phyloP scores from a whole-genome alignment of 2,888 invertebrate genomes.

The Sipha maydis region DNA sequence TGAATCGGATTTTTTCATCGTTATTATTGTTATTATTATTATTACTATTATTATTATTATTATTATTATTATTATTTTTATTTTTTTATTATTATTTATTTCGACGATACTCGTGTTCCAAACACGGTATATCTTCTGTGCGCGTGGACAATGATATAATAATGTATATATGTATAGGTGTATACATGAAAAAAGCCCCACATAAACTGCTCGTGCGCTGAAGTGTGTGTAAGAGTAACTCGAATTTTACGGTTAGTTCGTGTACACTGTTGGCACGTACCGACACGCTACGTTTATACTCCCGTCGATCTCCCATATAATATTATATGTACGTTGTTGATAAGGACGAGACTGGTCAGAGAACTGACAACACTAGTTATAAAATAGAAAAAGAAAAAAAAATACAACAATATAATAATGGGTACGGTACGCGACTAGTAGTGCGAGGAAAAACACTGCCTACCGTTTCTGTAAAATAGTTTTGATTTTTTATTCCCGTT shows the following conservation, averaged over 20 bases:
- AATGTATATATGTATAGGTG: not conserved
- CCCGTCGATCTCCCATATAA: conserved; percentile 42
- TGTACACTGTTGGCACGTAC: conserved; percentile 62
- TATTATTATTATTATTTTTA: conserved; percentile 13
- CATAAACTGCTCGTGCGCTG: conserved; percentile 23
- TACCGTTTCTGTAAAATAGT: conserved; percentile 47
- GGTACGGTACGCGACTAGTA: too few relatives aligned
- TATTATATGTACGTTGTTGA: conserved; percentile 28
- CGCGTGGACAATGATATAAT: conserved; percentile 48
- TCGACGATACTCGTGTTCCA: conserved; percentile 46
- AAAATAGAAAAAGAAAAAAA: conserved; percentile 8
- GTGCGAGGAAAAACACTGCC: conserved; percentile 37
- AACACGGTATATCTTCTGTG: conserved; percentile 44
- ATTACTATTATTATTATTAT: not conserved
- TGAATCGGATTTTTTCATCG: conserved; percentile 46
- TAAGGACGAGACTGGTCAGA: conserved; percentile 54
- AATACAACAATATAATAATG: not conserved
- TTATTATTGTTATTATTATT: conserved; percentile 31
- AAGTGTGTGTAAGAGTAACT: conserved; percentile 3
- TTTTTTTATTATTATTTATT: conserved; percentile 21
- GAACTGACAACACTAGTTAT: conserved; percentile 27
- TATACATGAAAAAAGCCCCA: conserved; percentile 30
- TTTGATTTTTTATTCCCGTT: conserved; percentile 22
- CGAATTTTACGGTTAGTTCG: conserved; percentile 60
- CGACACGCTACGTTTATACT: conserved; percentile 57